Conservation (phyloP, 2,888 invertebrate species). For the Chydorus sphaericus region DNA sequence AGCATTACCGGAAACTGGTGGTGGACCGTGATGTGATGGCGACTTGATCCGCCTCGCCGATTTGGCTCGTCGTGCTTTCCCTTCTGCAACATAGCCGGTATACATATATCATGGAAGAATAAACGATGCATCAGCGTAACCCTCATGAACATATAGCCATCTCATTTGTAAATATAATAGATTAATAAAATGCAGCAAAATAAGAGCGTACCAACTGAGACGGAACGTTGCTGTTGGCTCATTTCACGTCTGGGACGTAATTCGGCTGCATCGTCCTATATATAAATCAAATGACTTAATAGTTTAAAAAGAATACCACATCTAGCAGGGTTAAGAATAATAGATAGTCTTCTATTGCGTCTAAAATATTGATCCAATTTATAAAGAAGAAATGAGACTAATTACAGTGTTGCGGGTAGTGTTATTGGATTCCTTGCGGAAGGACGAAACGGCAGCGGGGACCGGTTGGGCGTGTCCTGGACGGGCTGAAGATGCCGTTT, state of each 20-base stretch:
- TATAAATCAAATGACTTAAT: neutral
- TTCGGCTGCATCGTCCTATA: neutral
- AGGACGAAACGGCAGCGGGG: neutral
- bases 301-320: neutral
- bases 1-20: neutral
- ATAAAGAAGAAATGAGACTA: neutral
- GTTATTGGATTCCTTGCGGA: neutral
- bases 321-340: too few species aligned
- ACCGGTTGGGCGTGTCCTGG: conserved; percentile 2
- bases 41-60: conserved; percentile 1
- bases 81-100: neutral
- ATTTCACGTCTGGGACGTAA: conserved; percentile 4
- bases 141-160: too few species aligned
- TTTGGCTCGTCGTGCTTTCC: neutral
- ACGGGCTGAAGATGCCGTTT: neutral
- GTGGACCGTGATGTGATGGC: conserved; percentile 6
- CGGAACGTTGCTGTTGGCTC: conserved; percentile 8
- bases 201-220: conserved; percentile 11
- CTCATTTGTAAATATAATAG: too few species aligned
- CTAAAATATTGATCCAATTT: too few species aligned
- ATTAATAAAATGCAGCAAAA: too few species aligned
- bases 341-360: too few species aligned
- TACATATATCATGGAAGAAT: too few species aligned
- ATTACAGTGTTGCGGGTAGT: neutral
- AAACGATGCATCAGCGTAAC: too few species aligned